Evolutionary conservation across 2,113 vertebrate species (phyloP), one percentile per base, ranked within the genome.

Genomic region (Phycodurus eques): DNA sequence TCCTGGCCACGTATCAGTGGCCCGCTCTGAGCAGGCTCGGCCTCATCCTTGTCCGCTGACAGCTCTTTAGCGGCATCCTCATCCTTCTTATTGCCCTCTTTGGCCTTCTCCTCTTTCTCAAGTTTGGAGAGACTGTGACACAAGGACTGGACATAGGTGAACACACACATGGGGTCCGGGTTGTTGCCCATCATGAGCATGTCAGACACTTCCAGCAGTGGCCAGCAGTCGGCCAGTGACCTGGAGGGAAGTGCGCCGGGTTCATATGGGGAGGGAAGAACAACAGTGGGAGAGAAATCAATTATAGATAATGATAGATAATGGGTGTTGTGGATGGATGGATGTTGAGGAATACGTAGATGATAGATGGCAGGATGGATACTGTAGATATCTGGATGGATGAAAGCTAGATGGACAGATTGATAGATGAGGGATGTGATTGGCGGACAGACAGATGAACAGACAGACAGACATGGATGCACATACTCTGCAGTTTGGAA

Each of bases 101-200:
- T 80, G 13, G 71, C 76, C 43, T 67, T 74, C 61, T 88, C 88
- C 66, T 89, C 81, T 74, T 94, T 94, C 86, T 95, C 91, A 75
- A 93, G 92, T 82, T 93, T 93, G 82, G 92, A 89, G 44, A 91
- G 80, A 84, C 72, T 85, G 83, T 93, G 93, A 81, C 92, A 93
- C 75, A 94, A 93, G 73, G 94, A 92, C 88, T 94, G 94, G 69
- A 95, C 91, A 22, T 93, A 94, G 35, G 93, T 94, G 88, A 92
- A 92, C 65, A 92, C 88, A 68, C 92, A 92, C 90, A 92, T 88
- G 68, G 94, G 88, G 84, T 93, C 92, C 0, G 81, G 85, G 59
- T 88, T 57, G 46, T 92, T 85, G 3, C 92, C 92, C 91, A 88
- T 94, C 79, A 92, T 76, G 49, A 87, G 68, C 92, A 94, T 94